Conservation (phyloP, 2,797 vertebrate species). For the Nyctalus aviator region DNA sequence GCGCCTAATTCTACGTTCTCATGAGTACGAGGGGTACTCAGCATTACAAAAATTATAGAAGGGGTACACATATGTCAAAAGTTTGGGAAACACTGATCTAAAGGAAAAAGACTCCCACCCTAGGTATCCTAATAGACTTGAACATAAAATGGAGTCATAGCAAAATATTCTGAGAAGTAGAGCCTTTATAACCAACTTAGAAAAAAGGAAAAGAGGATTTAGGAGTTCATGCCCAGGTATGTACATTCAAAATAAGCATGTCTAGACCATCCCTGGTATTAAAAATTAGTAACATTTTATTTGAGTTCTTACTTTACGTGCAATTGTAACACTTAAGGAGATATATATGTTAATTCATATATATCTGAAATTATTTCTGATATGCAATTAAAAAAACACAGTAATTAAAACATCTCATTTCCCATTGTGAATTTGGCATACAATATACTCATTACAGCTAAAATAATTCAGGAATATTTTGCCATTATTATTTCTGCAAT, state of each 20-base stretch:
- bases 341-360: not conserved
- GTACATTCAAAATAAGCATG: not conserved
- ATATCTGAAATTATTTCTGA: not conserved
- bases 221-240: not conserved
- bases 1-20: no score
- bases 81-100: not conserved
- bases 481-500: not conserved
- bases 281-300: not conserved
- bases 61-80: no score
- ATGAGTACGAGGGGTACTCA: no score
- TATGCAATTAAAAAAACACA: not conserved
- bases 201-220: not conserved
- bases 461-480: constrained; percentile 51
- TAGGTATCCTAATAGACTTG: not conserved
- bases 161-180: not conserved
- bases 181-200: not conserved
- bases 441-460: not conserved
- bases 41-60: no score
- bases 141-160: not conserved
- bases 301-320: not conserved
- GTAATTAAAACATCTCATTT: constrained; percentile 18
- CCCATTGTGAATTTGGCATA: not conserved
- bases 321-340: not conserved
- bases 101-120: not conserved
- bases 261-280: not conserved